These are phyloP conservation scores for Xenopus petersii DNA, from an alignment of 2,797 vertebrate species.

Conservation along the genomic window DNA sequence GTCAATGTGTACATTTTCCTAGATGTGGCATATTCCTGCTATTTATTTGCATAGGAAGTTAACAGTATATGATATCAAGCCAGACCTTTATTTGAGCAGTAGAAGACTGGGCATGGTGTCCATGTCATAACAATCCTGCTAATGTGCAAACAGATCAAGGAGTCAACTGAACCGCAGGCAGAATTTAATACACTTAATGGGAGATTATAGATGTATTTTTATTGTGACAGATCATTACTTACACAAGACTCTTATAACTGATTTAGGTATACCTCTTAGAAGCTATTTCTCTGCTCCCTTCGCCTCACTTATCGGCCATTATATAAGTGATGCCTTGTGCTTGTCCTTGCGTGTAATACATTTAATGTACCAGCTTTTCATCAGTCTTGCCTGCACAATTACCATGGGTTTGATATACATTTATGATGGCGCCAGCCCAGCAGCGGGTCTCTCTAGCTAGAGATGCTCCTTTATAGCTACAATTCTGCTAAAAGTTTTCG, in stretches of 20 bases:
- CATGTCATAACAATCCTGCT: not conserved
- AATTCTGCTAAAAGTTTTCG: not conserved
- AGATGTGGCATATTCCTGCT: no score
- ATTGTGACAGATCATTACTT: slow-evolving; percentile 28
- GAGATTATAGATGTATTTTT: not conserved
- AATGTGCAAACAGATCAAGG: not conserved
- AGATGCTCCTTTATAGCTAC: not conserved
- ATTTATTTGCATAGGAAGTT: no score
- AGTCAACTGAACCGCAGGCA: not conserved
- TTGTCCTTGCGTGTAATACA: slow-evolving; percentile 6
- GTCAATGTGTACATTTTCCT: no score
- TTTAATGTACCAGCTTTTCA: slow-evolving; percentile 19
- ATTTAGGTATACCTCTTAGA: slow-evolving; percentile 23
- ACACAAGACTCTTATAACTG: slow-evolving; percentile 8
- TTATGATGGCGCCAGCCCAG: slow-evolving; percentile 2
- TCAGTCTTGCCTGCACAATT: slow-evolving; percentile 23
- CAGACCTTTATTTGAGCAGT: no score
- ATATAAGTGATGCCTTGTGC: slow-evolving; percentile 24
- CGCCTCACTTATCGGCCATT: slow-evolving; percentile 24
- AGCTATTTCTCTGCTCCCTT: slow-evolving; percentile 24
- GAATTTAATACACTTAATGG: slow-evolving; percentile 23
- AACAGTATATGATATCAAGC: no score
- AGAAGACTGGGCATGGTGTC: no score
- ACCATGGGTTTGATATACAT: slow-evolving; percentile 16
- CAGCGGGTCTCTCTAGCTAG: not conserved